phyloP scores from a whole-genome alignment of 1,140 invertebrate genomes.

The Stenopsyche tienmushanensis region DNA sequence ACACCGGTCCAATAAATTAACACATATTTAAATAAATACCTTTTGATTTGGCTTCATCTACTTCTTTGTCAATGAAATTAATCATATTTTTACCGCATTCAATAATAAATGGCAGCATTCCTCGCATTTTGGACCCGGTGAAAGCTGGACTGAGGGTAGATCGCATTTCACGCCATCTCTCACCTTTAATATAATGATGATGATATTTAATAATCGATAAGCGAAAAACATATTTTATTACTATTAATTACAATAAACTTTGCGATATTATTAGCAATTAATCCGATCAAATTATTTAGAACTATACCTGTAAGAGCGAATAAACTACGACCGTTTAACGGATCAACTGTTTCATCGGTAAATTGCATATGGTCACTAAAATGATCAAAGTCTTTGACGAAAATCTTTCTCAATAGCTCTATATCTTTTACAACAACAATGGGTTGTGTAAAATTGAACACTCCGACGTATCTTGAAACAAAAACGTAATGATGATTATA shows the following conservation, averaged over 20 bases:
- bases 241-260: background rate
- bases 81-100: constrained; percentile 44
- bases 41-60: constrained; percentile 15
- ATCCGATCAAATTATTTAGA: constrained; percentile 31
- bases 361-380: constrained; percentile 37
- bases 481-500: no score
- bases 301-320: constrained; percentile 45
- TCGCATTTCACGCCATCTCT: constrained; percentile 56
- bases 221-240: background rate
- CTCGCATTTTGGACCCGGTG: constrained; percentile 55
- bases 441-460: constrained; percentile 42
- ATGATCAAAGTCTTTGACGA: constrained; percentile 44
- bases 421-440: constrained; percentile 45
- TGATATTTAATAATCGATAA: background rate
- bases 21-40: constrained; percentile 4
- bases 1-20: background rate
- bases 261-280: constrained; percentile 4
- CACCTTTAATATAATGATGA: constrained; percentile 32
- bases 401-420: constrained; percentile 46
- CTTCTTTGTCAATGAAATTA: constrained; percentile 19
- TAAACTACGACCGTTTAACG: constrained; percentile 51
- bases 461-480: constrained; percentile 41
- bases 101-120: constrained; percentile 53
- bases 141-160: constrained; percentile 55
- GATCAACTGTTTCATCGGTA: constrained; percentile 48